These are phyloP conservation scores for Solenodon paradoxus DNA, from an alignment of 2,113 vertebrate genomes.

Conservation along the genomic window DNA sequence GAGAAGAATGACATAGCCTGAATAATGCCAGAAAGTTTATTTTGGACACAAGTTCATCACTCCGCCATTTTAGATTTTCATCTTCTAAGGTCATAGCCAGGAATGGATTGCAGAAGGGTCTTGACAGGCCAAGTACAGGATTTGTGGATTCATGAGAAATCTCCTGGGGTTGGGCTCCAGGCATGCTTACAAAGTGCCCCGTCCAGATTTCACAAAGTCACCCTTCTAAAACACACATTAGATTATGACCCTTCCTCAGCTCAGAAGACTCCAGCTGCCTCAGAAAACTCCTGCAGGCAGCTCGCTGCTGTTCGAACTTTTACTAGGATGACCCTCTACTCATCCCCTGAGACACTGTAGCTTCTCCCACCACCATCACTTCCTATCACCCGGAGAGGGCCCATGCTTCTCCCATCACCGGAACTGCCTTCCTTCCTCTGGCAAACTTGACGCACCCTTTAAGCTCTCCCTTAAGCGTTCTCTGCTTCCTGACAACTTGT, in stretches of 20 bases:
- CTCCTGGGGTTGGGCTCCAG: not conserved
- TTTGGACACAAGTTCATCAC: not conserved
- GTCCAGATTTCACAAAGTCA: not conserved
- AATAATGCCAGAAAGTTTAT: slow-evolving; percentile 17
- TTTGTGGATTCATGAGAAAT: not conserved
- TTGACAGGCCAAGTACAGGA: not conserved
- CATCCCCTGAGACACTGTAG: not conserved
- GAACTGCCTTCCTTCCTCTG: not conserved
- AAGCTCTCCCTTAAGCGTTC: not conserved
- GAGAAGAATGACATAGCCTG: not conserved
- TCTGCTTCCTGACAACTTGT: not conserved
- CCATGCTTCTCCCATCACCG: too few relatives aligned
- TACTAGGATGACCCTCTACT: not conserved
- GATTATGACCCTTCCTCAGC: not conserved
- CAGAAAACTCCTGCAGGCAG: not conserved
- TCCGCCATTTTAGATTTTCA: not conserved
- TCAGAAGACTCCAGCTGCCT: not conserved
- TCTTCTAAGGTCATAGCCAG: not conserved
- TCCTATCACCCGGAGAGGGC: accelerated
- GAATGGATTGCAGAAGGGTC: not conserved
- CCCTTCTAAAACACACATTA: not conserved
- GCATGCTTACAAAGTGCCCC: not conserved
- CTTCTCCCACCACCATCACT: not conserved
- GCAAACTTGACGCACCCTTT: not conserved
- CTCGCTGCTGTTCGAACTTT: not conserved